Percentiles rank a stretch among this genome's conserved stretches.
phyloP scores from a whole-genome alignment of 2,113 vertebrate genomes.

The Girardinichthys multiradiatus region DNA sequence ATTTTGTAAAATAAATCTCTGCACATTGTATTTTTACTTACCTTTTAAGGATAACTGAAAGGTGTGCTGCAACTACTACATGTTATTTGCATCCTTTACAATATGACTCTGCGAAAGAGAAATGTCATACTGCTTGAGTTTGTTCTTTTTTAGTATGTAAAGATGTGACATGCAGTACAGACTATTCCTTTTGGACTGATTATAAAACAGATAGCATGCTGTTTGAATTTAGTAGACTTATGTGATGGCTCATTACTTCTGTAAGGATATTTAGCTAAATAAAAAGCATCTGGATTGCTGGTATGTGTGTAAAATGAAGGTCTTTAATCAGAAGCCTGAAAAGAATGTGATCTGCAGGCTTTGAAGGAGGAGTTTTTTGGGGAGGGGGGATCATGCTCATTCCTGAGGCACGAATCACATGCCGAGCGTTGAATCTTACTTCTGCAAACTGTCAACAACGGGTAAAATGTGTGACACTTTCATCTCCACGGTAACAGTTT shows the following conservation, averaged over 20 bases:
- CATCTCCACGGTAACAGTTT: constrained; percentile 13
- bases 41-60: constrained; percentile 31
- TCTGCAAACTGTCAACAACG: constrained; percentile 13
- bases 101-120: constrained; percentile 52
- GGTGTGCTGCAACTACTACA: constrained; percentile 34
- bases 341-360: constrained; percentile 38
- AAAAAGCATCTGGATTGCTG: constrained; percentile 73
- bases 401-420: constrained; percentile 22
- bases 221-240: constrained; percentile 52
- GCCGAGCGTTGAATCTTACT: constrained; percentile 14
- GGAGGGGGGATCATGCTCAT: not conserved
- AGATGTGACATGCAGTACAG: constrained; percentile 50
- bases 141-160: constrained; percentile 62
- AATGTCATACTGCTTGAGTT: constrained; percentile 52
- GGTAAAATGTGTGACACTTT: constrained; percentile 22
- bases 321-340: constrained; percentile 50
- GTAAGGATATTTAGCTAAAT: constrained; percentile 72
- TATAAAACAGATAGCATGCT: constrained; percentile 58
- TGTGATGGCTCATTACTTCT: constrained; percentile 51
- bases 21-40: constrained; percentile 46
- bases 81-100: constrained; percentile 43
- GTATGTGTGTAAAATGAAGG: constrained; percentile 49
- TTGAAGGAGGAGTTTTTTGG: not conserved
- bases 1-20: constrained; percentile 25
- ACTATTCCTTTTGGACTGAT: constrained; percentile 36